Evolutionary conservation across 2,888 invertebrate genomes (phyloP).

Genomic region (Phanerotoma sp.): DNA sequence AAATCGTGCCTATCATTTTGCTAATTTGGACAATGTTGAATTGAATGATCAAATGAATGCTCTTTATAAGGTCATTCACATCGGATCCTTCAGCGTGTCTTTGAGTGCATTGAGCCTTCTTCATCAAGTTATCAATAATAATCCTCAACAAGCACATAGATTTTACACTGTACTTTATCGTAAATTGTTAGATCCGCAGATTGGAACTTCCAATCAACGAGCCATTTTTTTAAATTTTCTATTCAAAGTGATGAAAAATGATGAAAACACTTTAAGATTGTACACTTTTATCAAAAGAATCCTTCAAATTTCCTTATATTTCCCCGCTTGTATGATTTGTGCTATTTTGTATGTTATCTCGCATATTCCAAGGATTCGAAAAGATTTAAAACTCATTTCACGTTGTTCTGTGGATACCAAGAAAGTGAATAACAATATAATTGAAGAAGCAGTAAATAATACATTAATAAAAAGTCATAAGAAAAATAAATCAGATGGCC

Average conservation of each 20-base stretch:
- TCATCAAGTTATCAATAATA: conserved; percentile 57
- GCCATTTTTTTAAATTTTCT: conserved; percentile 84
- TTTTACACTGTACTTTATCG: conserved; percentile 89
- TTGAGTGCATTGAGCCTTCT: conserved; percentile 63
- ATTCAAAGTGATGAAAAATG: conserved; percentile 81
- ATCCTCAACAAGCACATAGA: conserved; percentile 57
- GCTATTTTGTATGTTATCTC: conserved; percentile 80
- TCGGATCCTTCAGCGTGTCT: conserved; percentile 72
- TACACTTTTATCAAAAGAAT: conserved; percentile 85
- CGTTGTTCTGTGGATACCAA: conserved; percentile 19
- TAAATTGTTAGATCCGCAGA: conserved; percentile 76
- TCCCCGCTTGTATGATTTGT: conserved; percentile 76
- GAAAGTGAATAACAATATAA: conserved; percentile 25
- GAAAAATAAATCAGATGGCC: conserved; percentile 23
- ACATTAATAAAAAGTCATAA: conserved; percentile 10
- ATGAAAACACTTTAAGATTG: conserved; percentile 70
- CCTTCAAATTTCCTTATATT: conserved; percentile 71
- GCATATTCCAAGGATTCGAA: conserved; percentile 57
- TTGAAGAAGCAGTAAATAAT: not conserved
- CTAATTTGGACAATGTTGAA: conserved; percentile 64
- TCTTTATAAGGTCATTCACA: conserved; percentile 78
- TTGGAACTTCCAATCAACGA: conserved; percentile 69
- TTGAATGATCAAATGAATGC: conserved; percentile 70
- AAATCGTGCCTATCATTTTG: conserved; percentile 82
- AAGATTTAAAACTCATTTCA: conserved; percentile 36